Evolutionary conservation across 1,140 invertebrate species (phyloP), one percentile per base, ranked within the genome.

Genomic region (Drosophila orosa): DNA sequence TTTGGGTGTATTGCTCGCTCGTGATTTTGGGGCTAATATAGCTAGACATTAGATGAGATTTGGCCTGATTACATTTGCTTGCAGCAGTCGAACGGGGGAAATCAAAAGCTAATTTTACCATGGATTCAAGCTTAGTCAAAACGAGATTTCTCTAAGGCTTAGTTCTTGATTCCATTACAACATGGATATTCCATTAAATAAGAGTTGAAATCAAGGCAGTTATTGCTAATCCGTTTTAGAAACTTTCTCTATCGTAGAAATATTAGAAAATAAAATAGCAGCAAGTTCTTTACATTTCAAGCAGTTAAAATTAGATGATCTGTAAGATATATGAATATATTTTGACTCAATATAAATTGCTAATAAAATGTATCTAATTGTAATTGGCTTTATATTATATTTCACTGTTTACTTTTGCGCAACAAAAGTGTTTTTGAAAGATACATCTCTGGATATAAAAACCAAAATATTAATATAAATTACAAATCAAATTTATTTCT

Each of bases 51-150:
- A 58, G 29, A 68, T 60, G 61, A 68, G 25, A 33, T 61, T 71
- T 61, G 65, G 57, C 63, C 73, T 57, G 48, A 77, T 55, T 73
- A 52, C 47, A 40, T 56, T 58, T 59, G 66, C 67, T 71, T 71
- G 65, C 66, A 71, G 65, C 40, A 66, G 8, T 27, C 57, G 39
- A 65, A 19, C 42, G 66, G 37, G 37, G n/a, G 44, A 66, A 67
- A 67, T 22, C 63, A 37, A 69, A 69, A 31, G 67, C 37, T 55
- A 58, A 56, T 72, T 71, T 59, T 45, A 50, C n/a, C 12, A 37
- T 45, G 17, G 22, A 40, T n/a, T 55, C 50, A 78, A 65, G 37
- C 59, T 47, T 39, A 55, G 55, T 63, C 29, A 40, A 42, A 60
- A 37, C 6, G 60, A 45, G 8, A 48, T 13, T 39, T 65, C 29